Percentiles rank a stretch among this genome's conserved stretches.
These are phyloP conservation scores for Dromococcyx pavoninus DNA, from an alignment of 2,797 vertebrate species.

Conservation along the genomic window DNA sequence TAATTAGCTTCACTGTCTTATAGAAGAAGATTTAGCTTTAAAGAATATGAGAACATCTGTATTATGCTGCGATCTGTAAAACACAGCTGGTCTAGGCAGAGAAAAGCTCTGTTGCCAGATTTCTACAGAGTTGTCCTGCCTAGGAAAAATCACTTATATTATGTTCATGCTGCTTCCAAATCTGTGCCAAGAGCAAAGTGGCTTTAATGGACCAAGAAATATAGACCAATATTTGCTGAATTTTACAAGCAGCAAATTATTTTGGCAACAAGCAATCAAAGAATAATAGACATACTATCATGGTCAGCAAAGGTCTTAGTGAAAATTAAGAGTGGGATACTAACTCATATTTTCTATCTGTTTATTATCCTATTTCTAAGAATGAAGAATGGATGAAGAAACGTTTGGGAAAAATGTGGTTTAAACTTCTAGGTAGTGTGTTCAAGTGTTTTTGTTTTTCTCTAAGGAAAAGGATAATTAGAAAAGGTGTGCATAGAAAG, in stretches of 20 bases:
- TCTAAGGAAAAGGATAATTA: neutral
- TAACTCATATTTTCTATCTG: neutral
- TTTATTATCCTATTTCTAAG: neutral
- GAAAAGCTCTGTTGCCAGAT: neutral
- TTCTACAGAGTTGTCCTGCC: neutral
- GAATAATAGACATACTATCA: neutral
- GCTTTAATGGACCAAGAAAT: neutral
- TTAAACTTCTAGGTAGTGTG: neutral
- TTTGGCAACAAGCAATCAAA: neutral
- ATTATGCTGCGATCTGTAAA: neutral
- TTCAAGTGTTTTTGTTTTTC: neutral
- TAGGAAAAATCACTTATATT: neutral
- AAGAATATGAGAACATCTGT: neutral
- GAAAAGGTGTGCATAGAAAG: neutral
- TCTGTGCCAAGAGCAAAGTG: neutral
- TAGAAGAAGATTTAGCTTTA: neutral
- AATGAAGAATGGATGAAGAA: neutral
- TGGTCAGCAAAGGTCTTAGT: neutral
- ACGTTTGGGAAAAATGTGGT: neutral
- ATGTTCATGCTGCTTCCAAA: neutral
- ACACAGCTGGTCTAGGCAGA: neutral
- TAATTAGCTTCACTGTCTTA: neutral
- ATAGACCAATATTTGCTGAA: neutral
- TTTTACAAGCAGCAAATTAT: neutral
- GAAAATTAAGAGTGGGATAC: neutral